Evolutionary conservation across 2,797 vertebrate genomes (phyloP), one percentile per base, ranked within the genome.

Genomic region (Pseudomugil gertrudae): DNA sequence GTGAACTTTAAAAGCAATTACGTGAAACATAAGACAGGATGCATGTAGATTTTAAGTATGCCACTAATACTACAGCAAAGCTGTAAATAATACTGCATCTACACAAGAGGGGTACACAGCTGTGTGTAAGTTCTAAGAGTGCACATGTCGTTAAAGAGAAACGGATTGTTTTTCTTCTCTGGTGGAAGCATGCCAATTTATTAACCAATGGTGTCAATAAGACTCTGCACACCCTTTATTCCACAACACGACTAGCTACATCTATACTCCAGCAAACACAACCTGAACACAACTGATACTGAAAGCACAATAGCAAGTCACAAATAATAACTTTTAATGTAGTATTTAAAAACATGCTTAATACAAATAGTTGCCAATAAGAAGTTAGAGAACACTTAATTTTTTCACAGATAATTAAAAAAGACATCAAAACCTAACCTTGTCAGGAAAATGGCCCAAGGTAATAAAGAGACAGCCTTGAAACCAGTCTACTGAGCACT

Each of bases 371-470:
- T 61, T 60, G 66, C 66, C 43, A 60, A 71, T 74, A 79, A 70
- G 54, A 66, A 32, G 9, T 43, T 60, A 51, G 36, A 50, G 43
- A 72, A 73, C 63, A 69, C 9, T 58, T 64, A 6, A 74, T 80
- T 80, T n/a, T 71, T 45, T 65, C 23, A 60, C 33, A 56, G 63
- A 50, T 75, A 88, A 85, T 78, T 79, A 69, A 84, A 85, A 81
- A 80, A 69, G 51, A 74, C 55, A 84, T 76, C 77, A 72, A 77
- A 86, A 74, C 26, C 65, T 52, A 63, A 79, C 63, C 14, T 43
- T 74, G 67, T 71, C 67, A 71, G 35, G 63, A 67, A 58, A 85
- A 58, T 24, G 72, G 60, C 61, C 32, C 77, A 52, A 78, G 55
- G 66, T 72, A 74, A 83, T 78, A 68, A 82, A 79, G 66, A 54